These are phyloP conservation scores for Anadara kagoshimensis DNA, from an alignment of 1,140 invertebrate genomes.

Conservation along the genomic window DNA sequence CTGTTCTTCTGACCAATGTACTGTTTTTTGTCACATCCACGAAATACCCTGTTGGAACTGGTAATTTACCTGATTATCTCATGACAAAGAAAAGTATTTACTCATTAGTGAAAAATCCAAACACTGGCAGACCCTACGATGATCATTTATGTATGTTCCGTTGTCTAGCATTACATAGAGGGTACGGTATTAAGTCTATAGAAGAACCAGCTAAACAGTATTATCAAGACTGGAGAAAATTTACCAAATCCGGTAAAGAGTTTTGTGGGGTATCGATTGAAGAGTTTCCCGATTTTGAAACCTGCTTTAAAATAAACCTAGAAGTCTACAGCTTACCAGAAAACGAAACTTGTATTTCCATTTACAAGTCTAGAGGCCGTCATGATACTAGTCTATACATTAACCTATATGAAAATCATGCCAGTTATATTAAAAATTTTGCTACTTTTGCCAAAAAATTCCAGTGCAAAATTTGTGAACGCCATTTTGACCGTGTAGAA, in stretches of 20 bases:
- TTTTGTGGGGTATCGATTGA: neutral
- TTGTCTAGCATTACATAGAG: no score
- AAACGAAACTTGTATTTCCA: neutral
- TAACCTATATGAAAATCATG: slow-evolving; percentile 17
- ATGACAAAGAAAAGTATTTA: no score
- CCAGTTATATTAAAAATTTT: slow-evolving; percentile 10
- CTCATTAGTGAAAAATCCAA: no score
- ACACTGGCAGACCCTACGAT: no score
- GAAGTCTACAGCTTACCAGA: slow-evolving; percentile 4
- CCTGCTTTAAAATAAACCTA: slow-evolving; percentile 7
- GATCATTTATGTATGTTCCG: no score
- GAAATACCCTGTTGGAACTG: no score
- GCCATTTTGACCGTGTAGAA: neutral
- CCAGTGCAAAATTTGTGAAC: slow-evolving; percentile 22
- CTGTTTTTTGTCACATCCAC: no score
- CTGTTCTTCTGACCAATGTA: no score
- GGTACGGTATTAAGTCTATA: no score
- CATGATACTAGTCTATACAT: slow-evolving; percentile 8
- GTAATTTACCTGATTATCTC: no score
- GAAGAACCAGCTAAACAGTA: neutral
- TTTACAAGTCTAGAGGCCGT: slow-evolving; percentile 20
- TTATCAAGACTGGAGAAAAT: slow-evolving; percentile 19
- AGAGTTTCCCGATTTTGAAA: slow-evolving; percentile 9
- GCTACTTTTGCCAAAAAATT: slow-evolving; percentile 2
- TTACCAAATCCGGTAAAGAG: neutral